Evolutionary conservation across 1,140 invertebrate genomes (phyloP), one percentile per base, ranked within the genome.

Genomic region (Drosophila seguyi): DNA sequence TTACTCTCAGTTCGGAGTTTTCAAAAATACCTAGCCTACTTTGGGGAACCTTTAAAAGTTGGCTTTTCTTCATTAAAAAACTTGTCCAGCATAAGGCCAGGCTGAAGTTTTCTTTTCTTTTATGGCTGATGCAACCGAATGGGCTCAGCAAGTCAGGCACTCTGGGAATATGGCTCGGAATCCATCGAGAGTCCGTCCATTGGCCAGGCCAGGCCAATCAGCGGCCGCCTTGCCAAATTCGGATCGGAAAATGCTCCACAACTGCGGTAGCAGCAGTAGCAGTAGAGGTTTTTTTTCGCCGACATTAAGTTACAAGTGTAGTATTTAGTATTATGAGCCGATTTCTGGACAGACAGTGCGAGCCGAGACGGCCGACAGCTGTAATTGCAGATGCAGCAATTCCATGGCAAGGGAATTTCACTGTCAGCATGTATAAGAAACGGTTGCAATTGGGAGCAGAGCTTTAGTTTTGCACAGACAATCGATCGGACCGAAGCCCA

Each of bases 331-430:
- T 77, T 74, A 47, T 67, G 60, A 79, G 60, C 53, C 71, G 62
- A 53, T 31, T 53, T 53, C 50, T 53, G 50, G 50, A 53, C 50
- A 36, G 50, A 53, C 48, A 34, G 20, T 20, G 50, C 50, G 42
- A 53, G 50, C 29, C 57, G 50, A 58, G 50, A 36, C 67, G 36
- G 68, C 27, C 53, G 39, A 55, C 65, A 59, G 39, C 75, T 81
- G 83, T 81, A 84, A 88, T 88, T 88, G 84, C 84, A 88, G 84
- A 88, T 84, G 84, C 85, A 88, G 84, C 84, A 78, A 84, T 87
- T 88, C 84, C 71, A 55, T 29, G 67, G 56, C 68, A 60, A 75
- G 75, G 71, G 77, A 90, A 88, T 85, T 88, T 88, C 83, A 81
- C 85, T 85, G 76, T 67, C 62, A 66, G 66, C 81, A 81, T 81